These are phyloP conservation scores for Trisateles emortualis DNA, from an alignment of 2,888 invertebrate species.

Conservation along the genomic window DNA sequence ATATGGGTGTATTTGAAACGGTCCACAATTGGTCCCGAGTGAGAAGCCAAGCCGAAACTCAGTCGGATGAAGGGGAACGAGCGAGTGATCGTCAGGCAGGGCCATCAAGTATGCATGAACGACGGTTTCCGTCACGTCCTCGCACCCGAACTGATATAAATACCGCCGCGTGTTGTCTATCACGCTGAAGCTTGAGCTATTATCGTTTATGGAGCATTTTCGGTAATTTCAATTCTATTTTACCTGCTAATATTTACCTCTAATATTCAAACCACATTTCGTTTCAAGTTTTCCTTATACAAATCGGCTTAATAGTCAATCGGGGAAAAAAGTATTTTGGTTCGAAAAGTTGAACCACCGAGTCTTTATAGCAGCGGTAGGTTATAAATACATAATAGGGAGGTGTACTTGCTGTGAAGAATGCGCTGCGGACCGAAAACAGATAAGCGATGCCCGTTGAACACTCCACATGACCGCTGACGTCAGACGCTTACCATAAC, in stretches of 20 bases:
- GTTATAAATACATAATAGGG: constrained; percentile 61
- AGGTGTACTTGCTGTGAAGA: constrained; percentile 52
- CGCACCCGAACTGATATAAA: constrained; percentile 46
- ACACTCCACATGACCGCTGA: constrained; percentile 58
- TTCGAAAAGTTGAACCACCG: not conserved
- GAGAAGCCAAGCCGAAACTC: constrained; percentile 43
- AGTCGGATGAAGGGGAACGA: constrained; percentile 50
- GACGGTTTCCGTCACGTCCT: constrained; percentile 61
- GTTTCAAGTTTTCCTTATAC: not conserved
- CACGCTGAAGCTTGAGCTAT: constrained; percentile 24
- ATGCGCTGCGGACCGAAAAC: constrained; percentile 69
- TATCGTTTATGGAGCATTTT: constrained; percentile 32
- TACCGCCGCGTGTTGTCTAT: constrained; percentile 37
- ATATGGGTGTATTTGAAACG: constrained; percentile 30
- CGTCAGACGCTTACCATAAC: constrained; percentile 53
- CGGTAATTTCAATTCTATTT: constrained; percentile 2
- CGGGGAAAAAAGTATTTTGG: not conserved
- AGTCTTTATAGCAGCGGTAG: not conserved
- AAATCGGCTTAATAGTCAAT: not conserved
- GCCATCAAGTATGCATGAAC: constrained; percentile 71
- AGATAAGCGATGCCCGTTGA: constrained; percentile 64
- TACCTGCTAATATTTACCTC: not conserved
- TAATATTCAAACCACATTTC: not conserved
- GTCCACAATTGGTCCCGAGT: constrained; percentile 39
- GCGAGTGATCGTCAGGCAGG: constrained; percentile 55